Percentiles rank a stretch among this genome's conserved stretches.
Conservation (phyloP, 2,888 invertebrate species). For the Steinernema hermaphroditum region DNA sequence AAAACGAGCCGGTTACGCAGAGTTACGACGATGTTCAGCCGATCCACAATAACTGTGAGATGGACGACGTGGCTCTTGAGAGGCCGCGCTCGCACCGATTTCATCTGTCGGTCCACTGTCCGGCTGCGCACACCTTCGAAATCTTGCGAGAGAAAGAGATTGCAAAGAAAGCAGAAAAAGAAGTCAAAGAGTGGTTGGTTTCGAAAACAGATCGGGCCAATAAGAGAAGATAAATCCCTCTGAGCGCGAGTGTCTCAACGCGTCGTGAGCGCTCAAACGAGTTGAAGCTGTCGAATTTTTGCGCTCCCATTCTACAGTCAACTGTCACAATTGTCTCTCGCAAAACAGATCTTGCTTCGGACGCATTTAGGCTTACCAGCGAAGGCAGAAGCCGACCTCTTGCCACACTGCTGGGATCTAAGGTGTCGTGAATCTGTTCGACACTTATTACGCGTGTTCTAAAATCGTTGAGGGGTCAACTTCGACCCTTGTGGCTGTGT, state of each 20-base stretch:
- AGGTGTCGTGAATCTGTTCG: background rate
- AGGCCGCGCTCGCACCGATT: background rate
- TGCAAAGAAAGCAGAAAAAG: background rate
- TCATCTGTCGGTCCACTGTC: constrained; percentile 13
- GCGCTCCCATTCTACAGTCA: constrained; percentile 6
- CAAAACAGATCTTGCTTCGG: background rate
- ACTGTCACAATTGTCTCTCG: background rate
- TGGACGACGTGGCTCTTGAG: constrained; percentile 13
- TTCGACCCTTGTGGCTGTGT: too few species aligned
- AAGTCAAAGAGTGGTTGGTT: background rate
- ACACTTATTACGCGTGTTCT: background rate
- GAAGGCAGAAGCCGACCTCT: too few species aligned
- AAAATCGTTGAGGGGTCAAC: too few species aligned
- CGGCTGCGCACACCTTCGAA: background rate
- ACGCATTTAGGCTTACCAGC: background rate
- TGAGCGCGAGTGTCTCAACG: background rate
- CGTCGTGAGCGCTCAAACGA: constrained; percentile 11
- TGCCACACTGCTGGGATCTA: too few species aligned
- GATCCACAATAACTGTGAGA: constrained; percentile 25
- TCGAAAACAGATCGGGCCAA: constrained; percentile 8
- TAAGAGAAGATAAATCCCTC: constrained; percentile 13
- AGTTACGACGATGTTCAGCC: constrained; percentile 13
- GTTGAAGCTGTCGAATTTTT: background rate
- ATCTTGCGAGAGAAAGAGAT: constrained; percentile 1
- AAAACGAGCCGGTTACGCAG: constrained; percentile 24